Percentiles rank a stretch among this genome's conserved stretches.
Conservation (phyloP, 2,888 invertebrate species). For the Pachymerium ferrugineum region DNA sequence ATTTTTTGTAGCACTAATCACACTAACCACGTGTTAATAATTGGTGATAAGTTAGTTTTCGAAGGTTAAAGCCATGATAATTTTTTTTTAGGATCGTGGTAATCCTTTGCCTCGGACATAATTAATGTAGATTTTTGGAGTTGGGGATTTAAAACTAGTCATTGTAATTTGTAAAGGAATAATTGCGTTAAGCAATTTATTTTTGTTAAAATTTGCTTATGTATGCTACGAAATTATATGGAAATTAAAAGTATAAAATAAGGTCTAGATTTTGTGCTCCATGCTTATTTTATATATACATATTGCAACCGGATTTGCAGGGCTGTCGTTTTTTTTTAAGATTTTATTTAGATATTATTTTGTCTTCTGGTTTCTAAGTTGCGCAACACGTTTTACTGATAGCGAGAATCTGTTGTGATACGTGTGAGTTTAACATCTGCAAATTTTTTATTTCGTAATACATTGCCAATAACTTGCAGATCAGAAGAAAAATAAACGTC, state of each 20-base stretch:
- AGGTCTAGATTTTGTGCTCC: background rate
- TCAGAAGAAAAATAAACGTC: too few species aligned
- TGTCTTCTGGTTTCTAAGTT: too few species aligned
- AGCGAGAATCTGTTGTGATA: too few species aligned
- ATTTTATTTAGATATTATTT: too few species aligned
- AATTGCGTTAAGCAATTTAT: background rate
- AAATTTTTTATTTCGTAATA: too few species aligned
- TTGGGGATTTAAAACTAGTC: constrained; percentile 14
- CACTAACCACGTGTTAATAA: constrained; percentile 6
- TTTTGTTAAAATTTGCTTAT: background rate
- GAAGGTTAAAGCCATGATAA: background rate
- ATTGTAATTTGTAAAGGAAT: background rate
- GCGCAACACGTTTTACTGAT: too few species aligned
- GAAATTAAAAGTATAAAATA: background rate
- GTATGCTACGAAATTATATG: background rate
- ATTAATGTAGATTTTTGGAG: constrained; percentile 10
- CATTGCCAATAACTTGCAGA: too few species aligned
- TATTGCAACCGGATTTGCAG: too few species aligned
- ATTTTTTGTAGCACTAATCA: background rate
- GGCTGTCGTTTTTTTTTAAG: too few species aligned
- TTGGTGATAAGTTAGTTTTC: background rate
- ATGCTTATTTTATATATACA: too few species aligned
- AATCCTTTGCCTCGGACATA: constrained; percentile 18
- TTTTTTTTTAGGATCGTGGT: background rate
- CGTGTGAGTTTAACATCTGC: too few species aligned